These are phyloP conservation scores for Oreochromis spilurus DNA, from an alignment of 2,113 vertebrate genomes.

Conservation along the genomic window DNA sequence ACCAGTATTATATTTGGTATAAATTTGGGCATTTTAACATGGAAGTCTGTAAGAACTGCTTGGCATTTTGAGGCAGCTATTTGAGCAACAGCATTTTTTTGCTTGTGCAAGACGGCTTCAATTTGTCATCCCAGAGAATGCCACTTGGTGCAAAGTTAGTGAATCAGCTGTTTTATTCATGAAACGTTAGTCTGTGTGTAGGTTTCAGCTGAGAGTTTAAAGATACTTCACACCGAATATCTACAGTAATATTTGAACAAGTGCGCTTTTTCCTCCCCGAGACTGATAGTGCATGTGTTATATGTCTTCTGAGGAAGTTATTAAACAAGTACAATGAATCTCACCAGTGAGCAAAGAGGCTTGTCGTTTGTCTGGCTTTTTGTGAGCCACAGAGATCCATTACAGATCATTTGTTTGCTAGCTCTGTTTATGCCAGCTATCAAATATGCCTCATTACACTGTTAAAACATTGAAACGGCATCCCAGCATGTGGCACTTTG, in stretches of 20 bases:
- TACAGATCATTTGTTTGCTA: neutral
- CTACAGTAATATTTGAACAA: neutral
- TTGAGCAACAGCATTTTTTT: neutral
- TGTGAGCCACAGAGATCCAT: neutral
- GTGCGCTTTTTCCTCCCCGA: neutral
- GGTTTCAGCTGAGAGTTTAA: neutral
- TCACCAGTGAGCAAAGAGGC: neutral
- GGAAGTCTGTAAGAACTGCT: neutral
- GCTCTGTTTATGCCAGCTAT: neutral
- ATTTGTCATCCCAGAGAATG: accelerated
- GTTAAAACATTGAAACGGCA: constrained; percentile 9
- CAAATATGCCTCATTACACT: constrained; percentile 29
- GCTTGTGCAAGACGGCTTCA: neutral
- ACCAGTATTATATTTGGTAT: neutral
- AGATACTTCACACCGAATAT: accelerated
- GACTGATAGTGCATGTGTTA: neutral
- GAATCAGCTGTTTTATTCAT: neutral
- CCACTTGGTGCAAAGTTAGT: neutral
- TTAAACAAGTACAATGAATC: neutral
- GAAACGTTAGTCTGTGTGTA: neutral
- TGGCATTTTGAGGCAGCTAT: neutral
- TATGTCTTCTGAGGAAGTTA: neutral
- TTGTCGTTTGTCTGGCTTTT: neutral
- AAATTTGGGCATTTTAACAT: neutral
- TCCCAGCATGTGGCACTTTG: constrained; percentile 2